Evolutionary conservation across 2,113 vertebrate species (phyloP), one percentile per base, ranked within the genome.

Genomic region (Cyprinodon variegatus): DNA sequence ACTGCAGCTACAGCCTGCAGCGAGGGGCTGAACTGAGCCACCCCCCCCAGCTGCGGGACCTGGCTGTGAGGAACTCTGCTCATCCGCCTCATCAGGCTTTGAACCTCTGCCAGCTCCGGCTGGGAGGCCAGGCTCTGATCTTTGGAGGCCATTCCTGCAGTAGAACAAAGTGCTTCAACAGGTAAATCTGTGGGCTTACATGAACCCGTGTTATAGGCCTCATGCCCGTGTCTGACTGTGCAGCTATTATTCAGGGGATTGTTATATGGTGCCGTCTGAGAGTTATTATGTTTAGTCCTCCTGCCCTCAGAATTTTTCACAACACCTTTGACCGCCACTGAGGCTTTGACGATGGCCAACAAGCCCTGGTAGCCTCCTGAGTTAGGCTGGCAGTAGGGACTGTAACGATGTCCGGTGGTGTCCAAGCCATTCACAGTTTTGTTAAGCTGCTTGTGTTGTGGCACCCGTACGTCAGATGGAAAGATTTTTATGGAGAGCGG

Each of bases 401-500:
- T 96, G 77, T 95, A 97, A 81, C 94, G 91, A 50, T 95, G 96
- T 77, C 96, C 96, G 0, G 96, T 96, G 60, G 97, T 98, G 94
- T 99, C 97, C 4, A 98, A 95, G 83, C 98, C 97, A 0, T 99
- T 99, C 83, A 99, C 94, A 0, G 96, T 98, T 91, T 97, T 95
- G 94, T 95, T 94, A 46, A 99, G 95, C 92, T 98, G 97, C 90
- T 98, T 99, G 93, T 99, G 97, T 90, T 99, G 97, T 0, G 98
- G 98, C 84, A 99, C 98, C 15, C 97, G 96, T 81, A 99, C 93
- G 81, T 97, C 97, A 78, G 95, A 95, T 63, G 96, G 97, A 90
- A 99, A 98, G 94, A 99, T 99, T 95, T 98, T 98, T 95, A 99
- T 97, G 93, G 96, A 96, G 83, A 99, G 94, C 0, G 98, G 98